phyloP scores from a whole-genome alignment of 2,113 vertebrate species.

The Regulus satrapa region DNA sequence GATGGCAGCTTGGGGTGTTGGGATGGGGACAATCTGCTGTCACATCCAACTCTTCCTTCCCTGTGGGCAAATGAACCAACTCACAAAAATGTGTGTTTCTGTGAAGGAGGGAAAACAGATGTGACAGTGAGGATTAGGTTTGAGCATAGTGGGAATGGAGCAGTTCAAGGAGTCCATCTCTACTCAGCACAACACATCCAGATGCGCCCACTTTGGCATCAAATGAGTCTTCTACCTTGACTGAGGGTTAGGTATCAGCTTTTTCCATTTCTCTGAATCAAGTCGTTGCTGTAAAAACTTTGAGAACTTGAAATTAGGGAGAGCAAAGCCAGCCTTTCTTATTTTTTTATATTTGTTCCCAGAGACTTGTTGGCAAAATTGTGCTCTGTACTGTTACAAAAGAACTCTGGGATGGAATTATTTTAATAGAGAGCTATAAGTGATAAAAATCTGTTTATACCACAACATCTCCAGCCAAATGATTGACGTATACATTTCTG shows the following conservation, averaged over 20 bases:
- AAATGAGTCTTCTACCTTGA: not conserved
- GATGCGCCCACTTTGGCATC: not conserved
- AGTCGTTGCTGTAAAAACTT: not conserved
- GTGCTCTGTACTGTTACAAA: not conserved
- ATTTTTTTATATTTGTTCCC: not conserved
- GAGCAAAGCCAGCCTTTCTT: constrained; percentile 12
- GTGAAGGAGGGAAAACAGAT: not conserved
- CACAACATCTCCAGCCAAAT: constrained; percentile 59
- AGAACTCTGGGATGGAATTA: constrained; percentile 17
- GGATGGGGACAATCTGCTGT: not conserved
- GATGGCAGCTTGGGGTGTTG: rapidly evolving
- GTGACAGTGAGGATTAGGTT: not conserved
- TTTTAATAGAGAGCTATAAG: constrained; percentile 30
- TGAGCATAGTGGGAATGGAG: not conserved
- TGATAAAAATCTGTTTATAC: constrained; percentile 66
- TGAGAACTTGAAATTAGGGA: not conserved
- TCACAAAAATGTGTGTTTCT: not conserved
- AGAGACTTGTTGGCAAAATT: not conserved
- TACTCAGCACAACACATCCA: not conserved
- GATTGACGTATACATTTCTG: constrained; percentile 62
- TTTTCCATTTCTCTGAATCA: not conserved
- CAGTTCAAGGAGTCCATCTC: not conserved
- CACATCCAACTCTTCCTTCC: not conserved
- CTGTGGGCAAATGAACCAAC: not conserved
- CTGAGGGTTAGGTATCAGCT: not conserved